Evolutionary conservation across 2,888 invertebrate species (phyloP), one percentile per base, ranked within the genome.

Genomic region (Carcina quercana): DNA sequence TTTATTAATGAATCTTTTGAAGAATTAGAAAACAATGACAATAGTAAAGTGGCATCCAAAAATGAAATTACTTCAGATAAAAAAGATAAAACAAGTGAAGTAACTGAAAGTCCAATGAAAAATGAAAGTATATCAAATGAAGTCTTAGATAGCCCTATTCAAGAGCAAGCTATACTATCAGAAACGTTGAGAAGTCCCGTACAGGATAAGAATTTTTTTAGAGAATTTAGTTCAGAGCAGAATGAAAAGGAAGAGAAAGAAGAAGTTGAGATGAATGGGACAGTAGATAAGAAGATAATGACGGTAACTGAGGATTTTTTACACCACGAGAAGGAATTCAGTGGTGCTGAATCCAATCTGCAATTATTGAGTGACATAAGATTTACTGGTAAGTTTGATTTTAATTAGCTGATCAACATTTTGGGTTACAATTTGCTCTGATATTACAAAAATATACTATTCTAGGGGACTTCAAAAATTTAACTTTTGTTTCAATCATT

Each of bases 281-380:
- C 7, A 10, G 35, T 38, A 2, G 51, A 55, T 8, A 48, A 50
- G 14, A 59, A 54, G 4, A 67, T 54, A 29, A 43, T 75, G 30
- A 46, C 63, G 1, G 67, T 66, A 2, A 80, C 82, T 3, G 67
- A 76, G 40, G 62, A 73, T 50, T 83, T 85, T 57, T 71, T 85
- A 36, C 69, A 73, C 34, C 83, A 84, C 19, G 86, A 84, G 37
- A 86, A 86, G 52, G 80, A 80, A 8, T 86, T 76, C 38, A 79
- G 78, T 37, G 62, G 70, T 28, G 43, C 71, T 1, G 70, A 78
- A 41, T 52, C 64, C 2, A 80, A 63, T 46, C 50, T 76, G 25
- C 80, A 80, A 3, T 38, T 80, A 25, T 53, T 83, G 37, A 74
- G 66, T 58, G 83, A 82, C 52, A 82, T 83, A 14, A 65, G 79